These are phyloP conservation scores for Cantharis rufa DNA, from an alignment of 2,888 invertebrate species.

Conservation along the genomic window DNA sequence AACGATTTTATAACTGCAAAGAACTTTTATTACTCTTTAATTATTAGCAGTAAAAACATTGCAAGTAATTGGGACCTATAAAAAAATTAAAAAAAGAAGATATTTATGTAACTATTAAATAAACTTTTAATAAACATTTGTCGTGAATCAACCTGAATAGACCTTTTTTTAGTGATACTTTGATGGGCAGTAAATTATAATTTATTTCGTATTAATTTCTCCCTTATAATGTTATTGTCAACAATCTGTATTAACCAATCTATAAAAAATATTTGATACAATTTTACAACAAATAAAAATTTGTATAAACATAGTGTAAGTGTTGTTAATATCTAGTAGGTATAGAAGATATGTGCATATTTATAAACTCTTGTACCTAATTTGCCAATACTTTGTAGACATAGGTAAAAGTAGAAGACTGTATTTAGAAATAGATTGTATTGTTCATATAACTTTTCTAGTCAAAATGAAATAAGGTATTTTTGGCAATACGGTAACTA, in stretches of 20 bases:
- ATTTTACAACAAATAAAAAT: background rate
- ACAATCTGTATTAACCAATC: background rate
- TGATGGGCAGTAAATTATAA: background rate
- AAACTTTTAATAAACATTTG: background rate
- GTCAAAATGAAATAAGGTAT: constrained; percentile 31
- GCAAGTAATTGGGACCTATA: too few species aligned
- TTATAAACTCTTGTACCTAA: constrained; percentile 29
- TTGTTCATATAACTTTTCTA: constrained; percentile 33
- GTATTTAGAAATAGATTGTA: constrained; percentile 14
- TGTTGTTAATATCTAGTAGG: constrained; percentile 22
- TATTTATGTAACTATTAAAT: background rate
- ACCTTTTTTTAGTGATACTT: background rate
- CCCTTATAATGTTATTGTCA: background rate
- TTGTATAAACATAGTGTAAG: constrained; percentile 1
- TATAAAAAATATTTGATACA: background rate
- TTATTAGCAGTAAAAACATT: too few species aligned
- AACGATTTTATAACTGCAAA: too few species aligned
- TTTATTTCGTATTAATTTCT: background rate
- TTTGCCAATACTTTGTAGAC: constrained; percentile 30
- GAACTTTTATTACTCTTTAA: too few species aligned
- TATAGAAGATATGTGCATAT: constrained; percentile 21
- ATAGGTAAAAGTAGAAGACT: constrained; percentile 17
- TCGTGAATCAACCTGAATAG: background rate
- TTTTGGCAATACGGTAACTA: constrained; percentile 30
- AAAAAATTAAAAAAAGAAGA: too few species aligned